phyloP scores from a whole-genome alignment of 1,140 invertebrate species.

The Heterodera carotae region DNA sequence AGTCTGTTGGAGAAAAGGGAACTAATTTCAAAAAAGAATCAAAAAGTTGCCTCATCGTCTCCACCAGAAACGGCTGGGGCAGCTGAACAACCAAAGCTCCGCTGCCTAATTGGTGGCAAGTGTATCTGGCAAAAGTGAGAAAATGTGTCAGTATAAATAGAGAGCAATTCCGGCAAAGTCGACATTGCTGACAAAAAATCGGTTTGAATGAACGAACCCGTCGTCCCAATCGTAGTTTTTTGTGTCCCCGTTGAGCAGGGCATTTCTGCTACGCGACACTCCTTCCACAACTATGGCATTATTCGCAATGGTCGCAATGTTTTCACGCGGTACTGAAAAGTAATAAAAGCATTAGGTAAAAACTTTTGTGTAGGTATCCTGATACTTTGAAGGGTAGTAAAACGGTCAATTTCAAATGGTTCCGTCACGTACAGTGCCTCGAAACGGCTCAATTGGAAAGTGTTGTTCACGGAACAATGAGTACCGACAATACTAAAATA shows the following conservation, averaged over 20 bases:
- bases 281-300: conserved; percentile 93
- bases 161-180: too few relatives aligned
- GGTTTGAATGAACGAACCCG: conserved; percentile 77
- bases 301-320: conserved; percentile 84
- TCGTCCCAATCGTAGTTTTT: conserved; percentile 96
- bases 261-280: conserved; percentile 84
- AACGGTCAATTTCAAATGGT: conserved; percentile 40
- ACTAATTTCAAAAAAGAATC: conserved; percentile 5
- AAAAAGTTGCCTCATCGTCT: conserved; percentile 76
- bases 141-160: conserved; percentile 2
- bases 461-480: conserved; percentile 25
- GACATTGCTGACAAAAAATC: too few relatives aligned
- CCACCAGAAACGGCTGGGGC: conserved; percentile 90
- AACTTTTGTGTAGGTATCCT: background rate
- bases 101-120: conserved; percentile 85
- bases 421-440: conserved; percentile 79
- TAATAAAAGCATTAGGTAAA: background rate
- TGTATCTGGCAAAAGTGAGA: conserved; percentile 27
- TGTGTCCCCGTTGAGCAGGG: conserved; percentile 91
- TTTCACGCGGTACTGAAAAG: conserved; percentile 77
- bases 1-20: conserved; percentile 70
- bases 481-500: conserved; percentile 47
- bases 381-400: conserved; percentile 47
- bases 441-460: conserved; percentile 85
- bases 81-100: conserved; percentile 91